Evolutionary conservation across 1,140 invertebrate species (phyloP), one percentile per base, ranked within the genome.

Genomic region (Cotesia chilonis): DNA sequence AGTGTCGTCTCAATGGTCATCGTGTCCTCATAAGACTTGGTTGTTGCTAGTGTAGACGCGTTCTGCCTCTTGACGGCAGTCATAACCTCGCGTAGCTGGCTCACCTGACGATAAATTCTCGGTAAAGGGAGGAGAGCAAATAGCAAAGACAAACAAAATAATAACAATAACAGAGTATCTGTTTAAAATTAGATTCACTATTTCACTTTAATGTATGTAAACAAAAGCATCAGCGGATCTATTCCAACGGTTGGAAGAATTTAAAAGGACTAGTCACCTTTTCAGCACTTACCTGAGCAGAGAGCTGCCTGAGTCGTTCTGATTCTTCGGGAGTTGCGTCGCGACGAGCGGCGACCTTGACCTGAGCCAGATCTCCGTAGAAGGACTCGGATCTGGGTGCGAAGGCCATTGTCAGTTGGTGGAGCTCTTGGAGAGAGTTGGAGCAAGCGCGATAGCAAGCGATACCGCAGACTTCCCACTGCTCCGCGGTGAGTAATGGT

Each of bases 361-460:
- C 95, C 73, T 95, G 95, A 3, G 95, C 95, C 70, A 94, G 87
- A 82, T 97, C 96, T 1, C 96, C 96, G 85, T 97, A 97, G 83
- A 97, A 97, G 76, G 94, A 96, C 76, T 96, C 94, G 0, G 95
- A 97, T 76, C 95, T 92, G 74, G 93, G 90, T 77, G 94, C 93
- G 81, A 97, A 98, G 4, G 94, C 94, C 77, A 92, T 90, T 38
- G 94, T 95, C 17, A 98, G 84, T 85, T 96, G 95, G 63, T 94
- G 92, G 17, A 97, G 82, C 41, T 94, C 93, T 68, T 93, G 92
- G 7, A 96, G 90, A 17, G 94, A 95, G 12, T 96, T 92, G 7
- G 93, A 91, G 75, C 93, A 94, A 17, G 95, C 94, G 76, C 92
- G 89, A 79, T 94, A 92, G 60, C 97, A 89, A 47, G 92, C 92